phyloP scores from a whole-genome alignment of 2,797 vertebrate species.

The Macropus fuliginosus region DNA sequence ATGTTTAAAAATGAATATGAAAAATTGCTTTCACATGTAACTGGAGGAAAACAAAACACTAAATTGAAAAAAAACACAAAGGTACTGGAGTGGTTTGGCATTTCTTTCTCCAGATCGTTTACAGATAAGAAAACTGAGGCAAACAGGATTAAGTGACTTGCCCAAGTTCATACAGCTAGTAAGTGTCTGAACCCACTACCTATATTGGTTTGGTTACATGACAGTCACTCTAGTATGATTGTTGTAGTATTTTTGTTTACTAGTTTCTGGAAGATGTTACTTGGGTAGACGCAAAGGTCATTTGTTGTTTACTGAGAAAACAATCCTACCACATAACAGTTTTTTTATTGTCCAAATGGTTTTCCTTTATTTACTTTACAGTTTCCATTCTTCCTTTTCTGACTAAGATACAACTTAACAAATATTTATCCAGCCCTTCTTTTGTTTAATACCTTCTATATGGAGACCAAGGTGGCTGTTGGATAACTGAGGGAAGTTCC shows the following conservation, averaged over 20 bases:
- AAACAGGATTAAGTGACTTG: background rate
- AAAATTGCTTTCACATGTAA: no score
- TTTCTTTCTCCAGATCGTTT: background rate
- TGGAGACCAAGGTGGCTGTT: background rate
- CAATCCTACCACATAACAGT: background rate
- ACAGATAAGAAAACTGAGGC: background rate
- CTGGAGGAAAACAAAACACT: no score
- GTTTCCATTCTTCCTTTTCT: background rate
- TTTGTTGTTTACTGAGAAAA: constrained; percentile 11
- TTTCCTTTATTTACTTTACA: background rate
- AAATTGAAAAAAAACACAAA: background rate
- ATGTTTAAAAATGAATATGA: no score
- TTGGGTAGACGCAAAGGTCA: background rate
- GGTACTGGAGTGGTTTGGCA: background rate
- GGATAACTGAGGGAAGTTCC: background rate
- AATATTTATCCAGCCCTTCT: background rate
- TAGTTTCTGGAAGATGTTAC: background rate
- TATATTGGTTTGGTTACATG: background rate
- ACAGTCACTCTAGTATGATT: background rate
- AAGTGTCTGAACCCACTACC: background rate
- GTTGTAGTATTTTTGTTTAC: background rate
- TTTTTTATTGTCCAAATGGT: background rate
- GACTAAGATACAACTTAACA: background rate
- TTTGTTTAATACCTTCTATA: background rate
- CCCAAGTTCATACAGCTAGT: background rate